phyloP scores from a whole-genome alignment of 2,888 invertebrate genomes.

The Hofmannophila pseudospretella region DNA sequence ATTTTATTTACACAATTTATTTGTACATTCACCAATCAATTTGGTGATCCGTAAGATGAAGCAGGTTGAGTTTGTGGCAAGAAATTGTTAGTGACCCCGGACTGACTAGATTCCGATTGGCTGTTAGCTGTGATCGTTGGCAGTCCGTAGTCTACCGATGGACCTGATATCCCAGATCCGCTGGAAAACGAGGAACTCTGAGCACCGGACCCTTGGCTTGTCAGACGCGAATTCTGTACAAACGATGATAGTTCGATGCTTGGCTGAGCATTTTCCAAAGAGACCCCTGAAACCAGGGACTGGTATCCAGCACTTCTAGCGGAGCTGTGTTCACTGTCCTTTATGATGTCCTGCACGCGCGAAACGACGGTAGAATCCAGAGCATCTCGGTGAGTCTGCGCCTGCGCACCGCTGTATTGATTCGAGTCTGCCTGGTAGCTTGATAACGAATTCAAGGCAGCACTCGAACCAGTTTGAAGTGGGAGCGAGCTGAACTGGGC shows the following conservation, averaged over 20 bases:
- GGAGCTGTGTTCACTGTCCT: slow-evolving; percentile 57
- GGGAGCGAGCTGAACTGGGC: slow-evolving; percentile 18
- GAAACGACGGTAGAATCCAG: slow-evolving; percentile 55
- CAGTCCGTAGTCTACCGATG: slow-evolving; percentile 37
- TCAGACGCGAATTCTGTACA: slow-evolving; percentile 49
- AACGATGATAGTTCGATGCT: slow-evolving; percentile 67
- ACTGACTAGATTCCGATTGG: slow-evolving; percentile 22
- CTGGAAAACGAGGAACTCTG: slow-evolving; percentile 26
- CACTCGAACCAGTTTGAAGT: slow-evolving; percentile 9
- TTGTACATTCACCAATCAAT: slow-evolving; percentile 24
- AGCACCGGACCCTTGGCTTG: slow-evolving; percentile 16
- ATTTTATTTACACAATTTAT: slow-evolving; percentile 8
- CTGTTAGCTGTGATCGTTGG: slow-evolving; percentile 33
- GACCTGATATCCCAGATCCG: slow-evolving; percentile 17
- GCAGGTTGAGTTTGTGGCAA: slow-evolving; percentile 53
- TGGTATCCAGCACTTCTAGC: slow-evolving; percentile 57
- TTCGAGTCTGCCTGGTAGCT: slow-evolving; percentile 62
- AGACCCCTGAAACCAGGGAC: slow-evolving; percentile 62
- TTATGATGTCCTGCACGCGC: slow-evolving; percentile 57
- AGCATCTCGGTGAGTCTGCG: slow-evolving; percentile 42
- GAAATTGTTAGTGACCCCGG: slow-evolving; percentile 34
- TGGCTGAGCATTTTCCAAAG: slow-evolving; percentile 56
- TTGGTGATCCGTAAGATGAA: slow-evolving; percentile 51
- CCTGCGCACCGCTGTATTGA: slow-evolving; percentile 41
- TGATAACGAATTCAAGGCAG: slow-evolving; percentile 36